Percentiles rank a stretch among this genome's conserved stretches.
These are phyloP conservation scores for Pilophorus perplexus DNA, from an alignment of 2,888 invertebrate species.

Conservation along the genomic window DNA sequence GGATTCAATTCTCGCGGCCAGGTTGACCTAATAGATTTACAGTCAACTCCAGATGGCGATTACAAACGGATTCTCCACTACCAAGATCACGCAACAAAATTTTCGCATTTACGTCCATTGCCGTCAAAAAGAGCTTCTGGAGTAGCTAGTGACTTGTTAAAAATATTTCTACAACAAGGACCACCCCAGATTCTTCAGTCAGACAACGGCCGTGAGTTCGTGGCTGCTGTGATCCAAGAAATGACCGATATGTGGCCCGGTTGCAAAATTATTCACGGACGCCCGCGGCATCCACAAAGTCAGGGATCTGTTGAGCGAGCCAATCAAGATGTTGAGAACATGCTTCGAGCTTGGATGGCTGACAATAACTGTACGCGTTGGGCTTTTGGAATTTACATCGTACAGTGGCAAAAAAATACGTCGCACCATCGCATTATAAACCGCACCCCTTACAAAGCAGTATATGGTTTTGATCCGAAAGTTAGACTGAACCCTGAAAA, in stretches of 20 bases:
- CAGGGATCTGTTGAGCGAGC: constrained; percentile 2
- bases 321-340: neutral
- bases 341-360: constrained; percentile 5
- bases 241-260: neutral
- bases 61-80: neutral
- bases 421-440: too few relatives aligned
- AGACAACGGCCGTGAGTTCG: neutral
- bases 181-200: neutral
- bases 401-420: constrained; percentile 3
- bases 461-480: too few relatives aligned
- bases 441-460: too few relatives aligned
- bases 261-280: neutral
- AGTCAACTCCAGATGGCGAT: neutral
- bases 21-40: constrained; percentile 1
- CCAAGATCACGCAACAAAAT: constrained; percentile 6
- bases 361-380: neutral
- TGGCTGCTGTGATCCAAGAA: constrained; percentile 1
- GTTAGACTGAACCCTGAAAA: too few relatives aligned
- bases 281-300: constrained; percentile 6
- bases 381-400: neutral
- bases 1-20: neutral
- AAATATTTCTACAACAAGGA: neutral
- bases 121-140: neutral
- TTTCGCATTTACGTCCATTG: neutral
- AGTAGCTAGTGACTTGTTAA: neutral